Percentiles rank a stretch among this genome's conserved stretches.
These are phyloP conservation scores for Ectemnius cavifrons DNA, from an alignment of 2,888 invertebrate genomes.

Conservation along the genomic window DNA sequence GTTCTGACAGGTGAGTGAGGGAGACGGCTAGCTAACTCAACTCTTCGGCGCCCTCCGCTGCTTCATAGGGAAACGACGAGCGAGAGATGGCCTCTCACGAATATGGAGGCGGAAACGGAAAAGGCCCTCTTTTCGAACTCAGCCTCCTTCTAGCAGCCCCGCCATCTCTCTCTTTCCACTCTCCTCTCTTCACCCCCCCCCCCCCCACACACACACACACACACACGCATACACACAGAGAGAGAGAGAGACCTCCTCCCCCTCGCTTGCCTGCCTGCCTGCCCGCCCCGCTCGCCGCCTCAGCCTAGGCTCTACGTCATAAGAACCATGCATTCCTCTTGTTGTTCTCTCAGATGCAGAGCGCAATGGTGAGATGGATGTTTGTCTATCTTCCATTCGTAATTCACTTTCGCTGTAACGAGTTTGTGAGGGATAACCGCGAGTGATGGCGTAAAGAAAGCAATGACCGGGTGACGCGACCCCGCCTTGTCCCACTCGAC, in stretches of 20 bases:
- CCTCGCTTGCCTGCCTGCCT: neutral
- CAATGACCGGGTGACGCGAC: conserved; percentile 4
- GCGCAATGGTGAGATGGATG: too few species aligned
- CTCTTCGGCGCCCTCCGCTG: neutral
- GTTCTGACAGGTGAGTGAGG: conserved; percentile 90
- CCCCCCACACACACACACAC: too few species aligned
- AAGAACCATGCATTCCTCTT: too few species aligned
- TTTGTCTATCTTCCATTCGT: too few species aligned
- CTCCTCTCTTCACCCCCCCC: neutral
- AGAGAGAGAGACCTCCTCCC: too few species aligned
- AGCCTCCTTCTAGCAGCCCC: neutral
- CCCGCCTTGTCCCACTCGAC: neutral
- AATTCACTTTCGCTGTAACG: too few species aligned
- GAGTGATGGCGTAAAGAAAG: neutral
- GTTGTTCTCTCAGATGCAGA: too few species aligned
- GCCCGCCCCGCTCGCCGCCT: neutral
- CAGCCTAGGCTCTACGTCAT: too few species aligned
- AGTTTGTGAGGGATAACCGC: too few species aligned
- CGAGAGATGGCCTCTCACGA: conserved; percentile 11
- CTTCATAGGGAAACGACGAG: conserved; percentile 16
- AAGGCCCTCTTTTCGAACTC: neutral
- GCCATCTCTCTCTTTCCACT: neutral
- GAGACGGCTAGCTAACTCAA: conserved; percentile 56
- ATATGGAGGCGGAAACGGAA: neutral
- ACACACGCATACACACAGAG: too few species aligned